Base-by-base conservation (phyloP, 2,113 vertebrate species). In the Lamprotornis superbus region DNA sequence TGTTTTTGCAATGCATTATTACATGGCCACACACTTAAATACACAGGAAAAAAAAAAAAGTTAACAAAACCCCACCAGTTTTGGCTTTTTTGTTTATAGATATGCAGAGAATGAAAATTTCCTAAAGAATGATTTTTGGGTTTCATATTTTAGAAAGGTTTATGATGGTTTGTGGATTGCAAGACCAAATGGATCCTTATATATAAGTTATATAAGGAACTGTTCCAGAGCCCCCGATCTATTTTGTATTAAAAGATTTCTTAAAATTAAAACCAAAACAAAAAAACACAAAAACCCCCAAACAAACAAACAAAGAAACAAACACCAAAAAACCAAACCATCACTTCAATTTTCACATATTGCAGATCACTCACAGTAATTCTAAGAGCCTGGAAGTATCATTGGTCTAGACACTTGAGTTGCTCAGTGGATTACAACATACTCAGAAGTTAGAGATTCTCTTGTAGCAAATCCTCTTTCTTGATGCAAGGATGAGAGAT, bases 391-490 rank as follows among this genome's bases (percentile, higher is more conserved):
- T 63, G 24, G 13, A 7, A 4, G 7, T 30, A 75, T 28, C 47
- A 70, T 1, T 18, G 27, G 11, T 52, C 16, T 17, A 76, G 61
- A 65, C 14, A 44, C 17, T 60, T 21, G 30, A 87, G 18, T 59
- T 89, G 30, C 55, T 53, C 56, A 75, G 19, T 67, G 52, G 64
- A 81, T 95, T 87, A 70, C 9, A 74, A 50, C 3, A 53, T 46
- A 60, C 30, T 61, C 39, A 47, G 27, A 76, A 59, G 0, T 75
- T 53, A 50, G 1, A 65, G 46, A 87, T 78, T 71, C 69, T 64
- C 46, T 63, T 47, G 35, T 31, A 76, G 65, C 17, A 96, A 90
- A 91, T 65, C 39, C 67, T 73, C 49, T 85, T 90, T 89, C n/a
- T 68, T 83, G 24, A 68, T 46, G 5, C 25, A 91, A 27, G 49